A percentile compares a stretch with the other conserved stretches of the same genome.
These are phyloP conservation scores for Frankliniella fusca DNA, from an alignment of 2,888 invertebrate species.

Conservation along the genomic window DNA sequence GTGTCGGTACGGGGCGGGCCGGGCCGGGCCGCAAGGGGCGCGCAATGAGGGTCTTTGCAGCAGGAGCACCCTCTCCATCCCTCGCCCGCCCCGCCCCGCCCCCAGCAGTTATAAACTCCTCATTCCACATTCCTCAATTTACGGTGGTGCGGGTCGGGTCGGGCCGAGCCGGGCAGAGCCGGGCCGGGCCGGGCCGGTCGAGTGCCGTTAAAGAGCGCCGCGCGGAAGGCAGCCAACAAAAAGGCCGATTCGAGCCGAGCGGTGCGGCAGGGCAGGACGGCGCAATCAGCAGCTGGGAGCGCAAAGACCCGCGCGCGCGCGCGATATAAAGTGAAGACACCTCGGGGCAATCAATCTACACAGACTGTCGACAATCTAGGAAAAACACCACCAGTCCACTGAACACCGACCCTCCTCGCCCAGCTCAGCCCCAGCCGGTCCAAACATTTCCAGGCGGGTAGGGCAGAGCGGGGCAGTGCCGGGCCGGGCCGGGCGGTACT, in stretches of 20 bases:
- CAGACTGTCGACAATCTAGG: too few relatives aligned
- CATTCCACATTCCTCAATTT: constrained; percentile 22
- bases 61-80: background rate
- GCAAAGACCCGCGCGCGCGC: background rate
- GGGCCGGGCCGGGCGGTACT: background rate
- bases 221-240: background rate
- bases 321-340: background rate
- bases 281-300: background rate
- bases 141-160: background rate
- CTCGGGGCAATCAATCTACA: background rate
- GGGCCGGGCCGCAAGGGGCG: background rate
- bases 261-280: background rate
- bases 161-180: background rate
- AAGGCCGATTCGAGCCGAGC: too few relatives aligned
- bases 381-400: too few relatives aligned
- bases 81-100: background rate
- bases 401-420: too few relatives aligned
- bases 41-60: too few relatives aligned
- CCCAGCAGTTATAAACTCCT: background rate
- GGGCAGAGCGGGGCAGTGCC: background rate
- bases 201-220: background rate
- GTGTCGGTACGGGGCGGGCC: too few relatives aligned
- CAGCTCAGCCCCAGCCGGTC: background rate
- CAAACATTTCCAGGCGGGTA: background rate
- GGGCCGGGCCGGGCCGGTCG: background rate